Evolutionary conservation across 2,797 vertebrate species (phyloP), one percentile per base, ranked within the genome.

Genomic region (Netta rufina): DNA sequence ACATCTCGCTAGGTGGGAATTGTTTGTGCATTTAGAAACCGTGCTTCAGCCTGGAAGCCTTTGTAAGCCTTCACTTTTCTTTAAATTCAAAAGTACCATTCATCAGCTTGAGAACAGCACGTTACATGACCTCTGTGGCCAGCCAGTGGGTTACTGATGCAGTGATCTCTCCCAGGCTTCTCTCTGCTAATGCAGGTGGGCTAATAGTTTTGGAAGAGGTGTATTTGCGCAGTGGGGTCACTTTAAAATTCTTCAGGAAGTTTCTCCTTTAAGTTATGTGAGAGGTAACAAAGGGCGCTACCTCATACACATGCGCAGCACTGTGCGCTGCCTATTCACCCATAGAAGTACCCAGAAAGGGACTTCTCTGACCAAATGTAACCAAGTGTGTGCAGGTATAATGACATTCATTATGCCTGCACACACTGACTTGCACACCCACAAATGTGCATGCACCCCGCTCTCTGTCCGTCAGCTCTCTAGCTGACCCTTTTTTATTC

Each of bases 21-120:
- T 89, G 16, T 77, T 80, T 60, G 90, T 43, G 74, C 62, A 62
- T 0, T 0, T 66, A 89, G 62, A 94, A 93, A 85, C 62, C 90
- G 73, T 87, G 92, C 76, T 89, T 87, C 60, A 93, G 70, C 91
- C 87, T 95, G 73, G 79, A 95, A 95, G 91, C 93, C 33, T 91
- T 93, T 88, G 43, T 32, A 87, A 91, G 79, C 87, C 47, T 87
- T 94, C 91, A 62, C 61, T 87, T 92, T 85, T 84, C 87, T 87
- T 94, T 93, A 96, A 75, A 81, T 84, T 74, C 84, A 47, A 54
- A 89, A 91, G 56, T 47, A 20, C 43, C 75, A 2, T 15, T 93
- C 54, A 84, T 5, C 0, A 6, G 84, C 41, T 28, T 60, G 91
- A 95, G 73, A 89, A 38, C 25, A 83, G 51, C 47, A 13, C 5